A percentile compares a stretch with the other conserved stretches of the same genome.
These are phyloP conservation scores for Diachasma alloeum DNA, from an alignment of 1,140 invertebrate genomes.

Conservation along the genomic window DNA sequence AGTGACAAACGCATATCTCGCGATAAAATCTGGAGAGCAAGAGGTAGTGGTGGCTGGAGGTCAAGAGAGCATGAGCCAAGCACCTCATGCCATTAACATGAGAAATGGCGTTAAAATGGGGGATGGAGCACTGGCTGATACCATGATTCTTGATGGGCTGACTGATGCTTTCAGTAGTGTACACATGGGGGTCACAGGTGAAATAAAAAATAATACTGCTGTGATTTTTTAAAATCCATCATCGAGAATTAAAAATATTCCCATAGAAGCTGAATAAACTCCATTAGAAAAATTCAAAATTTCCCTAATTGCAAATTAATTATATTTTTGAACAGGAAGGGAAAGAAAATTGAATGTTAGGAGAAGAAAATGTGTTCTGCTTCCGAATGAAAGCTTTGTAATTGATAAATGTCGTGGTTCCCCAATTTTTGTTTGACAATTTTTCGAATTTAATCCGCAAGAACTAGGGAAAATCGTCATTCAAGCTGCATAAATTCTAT, in stretches of 20 bases:
- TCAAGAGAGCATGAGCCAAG: slow-evolving; percentile 86
- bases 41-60: slow-evolving; percentile 82
- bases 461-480: too few relatives aligned
- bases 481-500: too few relatives aligned
- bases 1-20: slow-evolving; percentile 74
- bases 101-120: slow-evolving; percentile 79
- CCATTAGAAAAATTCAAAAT: too few relatives aligned
- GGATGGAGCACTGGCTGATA: slow-evolving; percentile 72
- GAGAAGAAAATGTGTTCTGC: too few relatives aligned
- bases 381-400: too few relatives aligned
- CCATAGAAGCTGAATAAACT: too few relatives aligned
- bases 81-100: slow-evolving; percentile 76
- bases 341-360: not conserved
- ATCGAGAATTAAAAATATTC: too few relatives aligned
- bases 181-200: slow-evolving; percentile 89
- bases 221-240: too few relatives aligned
- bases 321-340: not conserved
- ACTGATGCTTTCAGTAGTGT: slow-evolving; percentile 81
- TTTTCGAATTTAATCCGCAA: too few relatives aligned
- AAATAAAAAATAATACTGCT: not conserved
- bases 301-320: too few relatives aligned
- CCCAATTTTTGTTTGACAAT: too few relatives aligned
- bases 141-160: slow-evolving; percentile 80
- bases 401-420: too few relatives aligned
- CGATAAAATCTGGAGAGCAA: slow-evolving; percentile 76